Evolutionary conservation across 1,140 invertebrate species (phyloP).

Genomic region (Maconellicoccus hirsutus): DNA sequence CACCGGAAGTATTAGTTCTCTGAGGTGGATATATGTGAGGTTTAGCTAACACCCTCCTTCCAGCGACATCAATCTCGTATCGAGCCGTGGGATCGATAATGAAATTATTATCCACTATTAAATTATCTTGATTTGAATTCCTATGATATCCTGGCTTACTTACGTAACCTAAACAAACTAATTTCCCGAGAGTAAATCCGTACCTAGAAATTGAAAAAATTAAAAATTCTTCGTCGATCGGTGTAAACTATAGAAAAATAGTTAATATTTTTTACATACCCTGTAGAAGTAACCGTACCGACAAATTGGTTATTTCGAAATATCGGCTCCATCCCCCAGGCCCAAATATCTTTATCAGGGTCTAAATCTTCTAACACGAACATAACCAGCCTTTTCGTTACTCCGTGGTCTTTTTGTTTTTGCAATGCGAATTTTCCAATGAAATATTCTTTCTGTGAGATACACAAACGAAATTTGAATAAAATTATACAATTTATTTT

Average conservation of each 20-base stretch:
- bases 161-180: conserved; percentile 55
- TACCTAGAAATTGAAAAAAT: conserved; percentile 40
- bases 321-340: conserved; percentile 69
- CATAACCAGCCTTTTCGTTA: conserved; percentile 55
- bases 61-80: conserved; percentile 57
- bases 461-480: neutral
- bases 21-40: conserved; percentile 46
- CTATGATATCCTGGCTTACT: conserved; percentile 35
- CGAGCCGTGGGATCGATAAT: conserved; percentile 44
- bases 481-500: neutral
- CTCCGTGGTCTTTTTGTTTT: conserved; percentile 53
- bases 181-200: conserved; percentile 48
- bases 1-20: conserved; percentile 27
- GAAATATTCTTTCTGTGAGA: conserved; percentile 50
- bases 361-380: conserved; percentile 62
- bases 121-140: conserved; percentile 26
- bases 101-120: conserved; percentile 47
- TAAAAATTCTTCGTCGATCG: neutral
- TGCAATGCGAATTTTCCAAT: conserved; percentile 60
- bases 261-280: conserved; percentile 38
- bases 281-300: conserved; percentile 65
- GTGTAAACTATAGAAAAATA: conserved; percentile 25
- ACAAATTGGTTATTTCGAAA: conserved; percentile 55
- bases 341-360: conserved; percentile 59
- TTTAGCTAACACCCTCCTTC: conserved; percentile 45